These are phyloP conservation scores for Pammene fasciana DNA, from an alignment of 2,888 invertebrate genomes.

Conservation along the genomic window DNA sequence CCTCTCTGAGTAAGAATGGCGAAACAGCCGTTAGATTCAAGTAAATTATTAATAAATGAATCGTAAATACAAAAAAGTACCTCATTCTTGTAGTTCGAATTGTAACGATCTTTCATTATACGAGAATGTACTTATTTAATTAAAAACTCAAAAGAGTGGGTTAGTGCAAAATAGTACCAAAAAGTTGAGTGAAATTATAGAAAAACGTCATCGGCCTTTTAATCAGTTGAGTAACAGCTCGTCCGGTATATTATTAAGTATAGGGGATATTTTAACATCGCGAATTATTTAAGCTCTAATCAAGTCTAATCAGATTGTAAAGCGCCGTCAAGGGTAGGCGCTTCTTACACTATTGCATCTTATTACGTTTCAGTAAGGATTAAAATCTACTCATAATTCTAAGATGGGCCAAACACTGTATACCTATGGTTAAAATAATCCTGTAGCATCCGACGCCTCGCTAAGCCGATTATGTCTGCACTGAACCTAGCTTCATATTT, in stretches of 20 bases:
- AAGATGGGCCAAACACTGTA: slow-evolving; percentile 51
- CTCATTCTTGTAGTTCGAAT: too few relatives aligned
- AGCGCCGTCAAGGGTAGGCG: neutral
- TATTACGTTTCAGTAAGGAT: neutral
- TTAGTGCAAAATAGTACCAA: too few relatives aligned
- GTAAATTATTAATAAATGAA: too few relatives aligned
- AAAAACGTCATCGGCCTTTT: too few relatives aligned
- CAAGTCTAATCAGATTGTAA: neutral
- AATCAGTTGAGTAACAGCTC: neutral
- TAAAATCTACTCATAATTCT: neutral
- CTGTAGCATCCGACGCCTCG: slow-evolving; percentile 54
- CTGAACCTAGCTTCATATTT: slow-evolving; percentile 51
- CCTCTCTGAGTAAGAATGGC: too few relatives aligned
- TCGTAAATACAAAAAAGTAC: too few relatives aligned
- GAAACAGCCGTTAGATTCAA: too few relatives aligned
- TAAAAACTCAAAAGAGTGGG: too few relatives aligned
- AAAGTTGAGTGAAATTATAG: too few relatives aligned
- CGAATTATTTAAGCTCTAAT: slow-evolving; percentile 1
- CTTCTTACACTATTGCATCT: neutral
- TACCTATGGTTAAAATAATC: slow-evolving; percentile 47
- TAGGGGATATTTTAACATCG: slow-evolving; percentile 2
- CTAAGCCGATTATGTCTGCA: slow-evolving; percentile 73
- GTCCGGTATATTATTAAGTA: neutral
- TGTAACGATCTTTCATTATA: too few relatives aligned
- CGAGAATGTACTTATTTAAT: too few relatives aligned